Conservation (phyloP, 2,797 vertebrate species). For the Myripristis jacobus region DNA sequence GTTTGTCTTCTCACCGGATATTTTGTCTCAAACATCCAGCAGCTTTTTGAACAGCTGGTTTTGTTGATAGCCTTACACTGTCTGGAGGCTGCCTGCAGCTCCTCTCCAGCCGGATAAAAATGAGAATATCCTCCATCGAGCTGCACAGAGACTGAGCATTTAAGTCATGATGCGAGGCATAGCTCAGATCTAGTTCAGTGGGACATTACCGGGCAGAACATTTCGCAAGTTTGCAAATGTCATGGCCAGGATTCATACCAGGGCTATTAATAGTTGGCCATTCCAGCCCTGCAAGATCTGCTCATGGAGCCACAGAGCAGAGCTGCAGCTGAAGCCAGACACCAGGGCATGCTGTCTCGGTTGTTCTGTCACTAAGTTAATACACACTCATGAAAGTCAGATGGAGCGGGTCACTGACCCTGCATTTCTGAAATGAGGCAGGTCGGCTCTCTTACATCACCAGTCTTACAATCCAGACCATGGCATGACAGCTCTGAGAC, state of each 20-base stretch:
- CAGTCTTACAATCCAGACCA: neutral
- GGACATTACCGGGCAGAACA: constrained; percentile 32
- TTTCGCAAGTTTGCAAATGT: constrained; percentile 69
- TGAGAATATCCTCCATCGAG: neutral
- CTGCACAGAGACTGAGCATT: constrained; percentile 9
- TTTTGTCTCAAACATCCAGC: neutral
- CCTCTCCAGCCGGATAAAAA: neutral
- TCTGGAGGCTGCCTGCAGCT: neutral
- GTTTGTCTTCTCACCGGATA: neutral
- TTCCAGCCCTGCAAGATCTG: constrained; percentile 33
- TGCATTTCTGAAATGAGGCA: neutral
- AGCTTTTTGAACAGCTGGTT: neutral
- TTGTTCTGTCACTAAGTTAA: neutral
- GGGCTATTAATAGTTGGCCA: constrained; percentile 64
- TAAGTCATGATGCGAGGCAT: constrained; percentile 13
- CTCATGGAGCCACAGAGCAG: constrained; percentile 9
- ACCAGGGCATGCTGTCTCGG: neutral
- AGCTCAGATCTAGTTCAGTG: constrained; percentile 46
- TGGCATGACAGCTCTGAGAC: neutral
- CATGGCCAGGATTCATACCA: constrained; percentile 50
- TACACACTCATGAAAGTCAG: neutral
- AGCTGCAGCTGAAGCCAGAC: neutral
- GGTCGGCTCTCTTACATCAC: neutral
- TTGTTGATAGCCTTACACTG: neutral
- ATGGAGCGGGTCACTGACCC: neutral